phyloP scores from a whole-genome alignment of 2,797 vertebrate genomes.

The Bucorvus abyssinicus region DNA sequence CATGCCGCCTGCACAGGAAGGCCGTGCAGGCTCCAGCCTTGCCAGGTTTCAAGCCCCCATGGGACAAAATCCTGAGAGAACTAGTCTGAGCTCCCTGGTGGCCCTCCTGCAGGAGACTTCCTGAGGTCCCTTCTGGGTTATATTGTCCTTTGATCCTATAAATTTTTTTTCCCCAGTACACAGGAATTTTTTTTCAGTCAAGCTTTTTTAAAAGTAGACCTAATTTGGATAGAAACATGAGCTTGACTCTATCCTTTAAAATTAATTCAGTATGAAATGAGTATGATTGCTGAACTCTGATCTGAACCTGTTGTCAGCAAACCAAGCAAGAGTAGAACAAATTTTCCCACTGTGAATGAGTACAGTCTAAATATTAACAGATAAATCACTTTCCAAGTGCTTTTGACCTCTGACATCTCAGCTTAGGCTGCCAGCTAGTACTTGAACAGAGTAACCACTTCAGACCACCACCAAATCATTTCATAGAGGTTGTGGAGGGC shows the following conservation, averaged over 20 bases:
- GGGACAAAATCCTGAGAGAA: neutral
- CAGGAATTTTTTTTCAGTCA: neutral
- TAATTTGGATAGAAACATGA: neutral
- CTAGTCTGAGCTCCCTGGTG: neutral
- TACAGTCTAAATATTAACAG: neutral
- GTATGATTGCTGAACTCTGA: neutral
- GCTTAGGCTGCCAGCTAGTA: neutral
- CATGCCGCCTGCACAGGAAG: neutral
- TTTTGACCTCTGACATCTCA: neutral
- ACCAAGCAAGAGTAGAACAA: neutral
- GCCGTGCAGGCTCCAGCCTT: neutral
- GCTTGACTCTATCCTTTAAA: neutral
- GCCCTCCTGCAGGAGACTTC: neutral
- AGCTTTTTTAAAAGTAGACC: neutral
- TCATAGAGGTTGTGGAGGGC: neutral
- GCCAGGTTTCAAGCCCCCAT: neutral
- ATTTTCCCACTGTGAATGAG: neutral
- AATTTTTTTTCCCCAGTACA: neutral
- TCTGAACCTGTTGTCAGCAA: neutral
- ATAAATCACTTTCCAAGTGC: neutral
- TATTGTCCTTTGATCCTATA: neutral
- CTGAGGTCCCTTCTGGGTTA: neutral
- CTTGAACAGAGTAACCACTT: rapidly evolving
- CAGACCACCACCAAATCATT: neutral
- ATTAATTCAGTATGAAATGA: neutral